Evolutionary conservation across 2,113 vertebrate genomes (phyloP), one percentile per base, ranked within the genome.

Genomic region (Aleadryas rufinucha): DNA sequence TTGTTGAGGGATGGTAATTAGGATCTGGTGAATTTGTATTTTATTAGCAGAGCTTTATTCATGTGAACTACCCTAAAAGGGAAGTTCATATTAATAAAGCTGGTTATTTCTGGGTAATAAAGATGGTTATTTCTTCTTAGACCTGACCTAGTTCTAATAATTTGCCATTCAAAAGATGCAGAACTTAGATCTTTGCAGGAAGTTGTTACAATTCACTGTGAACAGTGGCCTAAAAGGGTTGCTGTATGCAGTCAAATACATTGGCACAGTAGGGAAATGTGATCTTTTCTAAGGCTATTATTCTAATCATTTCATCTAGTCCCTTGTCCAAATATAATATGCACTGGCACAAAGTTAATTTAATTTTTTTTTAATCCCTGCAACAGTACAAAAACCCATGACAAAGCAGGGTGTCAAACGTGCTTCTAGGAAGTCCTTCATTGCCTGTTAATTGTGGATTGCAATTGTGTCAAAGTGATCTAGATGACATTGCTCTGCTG

Each of bases 261-360:
- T 21, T 93, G 94, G 91, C 96, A 96, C 95, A 97, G 95, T 95
- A 91, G 95, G 96, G 86, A 95, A 95, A 97, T 95, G 90, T 90
- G 92, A 96, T 96, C 95, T 95, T 96, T 97, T 97, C 95, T 97
- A 93, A 97, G 92, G 89, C 96, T 96, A 93, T 97, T 97, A 97
- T 97, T 95, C 96, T 96, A 96, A 97, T 95, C 95, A 95, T 97
- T 97, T 97, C 94, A 97, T 97, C 96, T 96, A 96, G 89, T 96
- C 93, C 76, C 96, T 95, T 97, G 96, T 97, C 96, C 96, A 95
- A 95, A 97, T 96, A 97, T 92, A 96, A 97, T 96, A 97, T 96
- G 93, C 96, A 96, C 87, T 90, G 84, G 95, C 93, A 96, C 96
- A 97, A 97, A 97, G 96, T 95, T 97, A 94, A 97, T 96, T 95